phyloP scores from a whole-genome alignment of 2,797 vertebrate genomes.

The Poeciliopsis paucimaculata region DNA sequence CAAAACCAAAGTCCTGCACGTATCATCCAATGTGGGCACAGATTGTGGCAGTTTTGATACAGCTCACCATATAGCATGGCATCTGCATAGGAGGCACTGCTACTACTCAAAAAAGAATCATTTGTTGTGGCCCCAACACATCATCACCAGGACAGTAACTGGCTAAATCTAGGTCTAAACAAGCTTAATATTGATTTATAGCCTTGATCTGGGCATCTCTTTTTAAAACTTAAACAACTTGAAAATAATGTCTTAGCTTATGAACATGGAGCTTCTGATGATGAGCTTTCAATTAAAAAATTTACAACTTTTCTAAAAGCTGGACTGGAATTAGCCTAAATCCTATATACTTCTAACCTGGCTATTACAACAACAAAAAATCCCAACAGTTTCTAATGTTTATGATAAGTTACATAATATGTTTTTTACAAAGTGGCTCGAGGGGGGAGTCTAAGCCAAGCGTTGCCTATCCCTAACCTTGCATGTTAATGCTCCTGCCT shows the following conservation, averaged over 20 bases:
- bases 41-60: background rate
- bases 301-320: background rate
- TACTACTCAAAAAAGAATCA: background rate
- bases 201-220: background rate
- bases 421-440: background rate
- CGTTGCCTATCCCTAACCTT: constrained; percentile 10
- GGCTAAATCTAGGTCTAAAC: background rate
- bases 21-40: constrained; percentile 24
- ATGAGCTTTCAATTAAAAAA: background rate
- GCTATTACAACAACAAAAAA: background rate
- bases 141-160: background rate
- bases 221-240: background rate
- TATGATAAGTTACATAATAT: background rate
- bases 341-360: background rate
- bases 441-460: background rate
- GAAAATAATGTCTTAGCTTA: background rate
- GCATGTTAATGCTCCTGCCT: constrained; percentile 19
- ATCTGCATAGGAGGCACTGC: background rate
- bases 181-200: background rate
- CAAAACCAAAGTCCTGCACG: constrained; percentile 16
- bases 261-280: background rate
- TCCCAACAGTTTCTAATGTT: background rate
- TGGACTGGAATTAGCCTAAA: background rate
- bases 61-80: background rate
- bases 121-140: background rate